Percentiles rank a stretch among this genome's conserved stretches.
These are phyloP conservation scores for Protodeltote pygarga DNA, from an alignment of 2,888 invertebrate species.

Conservation along the genomic window DNA sequence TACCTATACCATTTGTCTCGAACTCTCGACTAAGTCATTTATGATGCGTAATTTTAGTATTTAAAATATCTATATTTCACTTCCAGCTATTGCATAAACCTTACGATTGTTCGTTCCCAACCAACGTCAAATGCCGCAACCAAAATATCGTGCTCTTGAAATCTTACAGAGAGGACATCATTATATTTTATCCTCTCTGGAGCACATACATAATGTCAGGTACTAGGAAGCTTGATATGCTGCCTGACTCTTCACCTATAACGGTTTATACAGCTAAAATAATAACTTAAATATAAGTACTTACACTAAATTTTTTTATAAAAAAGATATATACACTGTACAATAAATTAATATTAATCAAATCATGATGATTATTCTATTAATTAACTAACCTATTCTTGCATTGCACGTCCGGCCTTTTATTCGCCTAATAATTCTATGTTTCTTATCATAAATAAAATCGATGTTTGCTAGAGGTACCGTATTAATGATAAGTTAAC, in stretches of 20 bases:
- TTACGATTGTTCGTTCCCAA: slow-evolving; percentile 75
- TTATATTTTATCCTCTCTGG: slow-evolving; percentile 64
- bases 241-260: slow-evolving; percentile 74
- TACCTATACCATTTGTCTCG: too few species aligned
- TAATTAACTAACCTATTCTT: slow-evolving; percentile 67
- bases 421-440: slow-evolving; percentile 35
- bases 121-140: slow-evolving; percentile 60
- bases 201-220: slow-evolving; percentile 79
- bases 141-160: slow-evolving; percentile 62
- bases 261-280: slow-evolving; percentile 43
- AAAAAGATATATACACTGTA: slow-evolving; percentile 43
- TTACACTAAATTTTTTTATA: slow-evolving; percentile 20
- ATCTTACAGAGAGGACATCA: slow-evolving; percentile 60
- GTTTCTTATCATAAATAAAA: slow-evolving; percentile 40
- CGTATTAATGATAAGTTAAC: too few species aligned
- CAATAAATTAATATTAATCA: slow-evolving; percentile 35
- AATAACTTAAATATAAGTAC: slow-evolving; percentile 21
- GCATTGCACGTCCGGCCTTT: slow-evolving; percentile 85
- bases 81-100: slow-evolving; percentile 1
- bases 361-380: slow-evolving; percentile 4
- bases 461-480: slow-evolving; percentile 44
- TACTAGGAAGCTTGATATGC: slow-evolving; percentile 84
- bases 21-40: too few species aligned
- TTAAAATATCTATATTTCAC: background rate
- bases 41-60: too few species aligned